phyloP scores from a whole-genome alignment of 2,113 vertebrate genomes.

The Gymnogyps californianus region DNA sequence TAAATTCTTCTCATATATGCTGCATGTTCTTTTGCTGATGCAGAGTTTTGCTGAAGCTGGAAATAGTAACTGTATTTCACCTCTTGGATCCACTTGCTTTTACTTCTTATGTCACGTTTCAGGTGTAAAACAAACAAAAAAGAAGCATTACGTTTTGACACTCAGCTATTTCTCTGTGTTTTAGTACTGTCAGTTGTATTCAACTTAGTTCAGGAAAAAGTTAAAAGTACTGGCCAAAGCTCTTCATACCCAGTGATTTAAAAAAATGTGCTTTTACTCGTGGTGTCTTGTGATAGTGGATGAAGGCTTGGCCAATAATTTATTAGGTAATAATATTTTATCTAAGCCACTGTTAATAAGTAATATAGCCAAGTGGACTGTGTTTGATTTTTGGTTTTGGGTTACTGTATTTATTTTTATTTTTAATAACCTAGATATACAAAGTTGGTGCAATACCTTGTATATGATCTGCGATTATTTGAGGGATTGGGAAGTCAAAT shows the following conservation, averaged over 20 bases:
- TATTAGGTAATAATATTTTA: not conserved
- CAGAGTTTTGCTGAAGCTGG: not conserved
- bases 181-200: not conserved
- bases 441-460: not conserved
- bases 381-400: not conserved
- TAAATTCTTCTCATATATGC: not conserved
- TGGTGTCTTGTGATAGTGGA: not conserved
- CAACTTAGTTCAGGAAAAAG: not conserved
- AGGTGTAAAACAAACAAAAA: not conserved
- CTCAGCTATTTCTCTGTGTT: not conserved
- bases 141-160: not conserved
- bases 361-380: not conserved
- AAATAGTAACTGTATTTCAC: not conserved
- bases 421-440: not conserved
- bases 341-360: not conserved
- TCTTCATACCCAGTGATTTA: not conserved
- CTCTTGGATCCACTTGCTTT: not conserved
- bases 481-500: not conserved
- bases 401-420: not conserved
- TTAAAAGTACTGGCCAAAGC: not conserved
- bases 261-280: not conserved
- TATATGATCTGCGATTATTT: not conserved
- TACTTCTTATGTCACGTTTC: not conserved
- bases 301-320: not conserved
- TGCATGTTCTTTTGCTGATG: not conserved